Evolutionary conservation across 2,888 invertebrate genomes (phyloP), one percentile per base, ranked within the genome.

Genomic region (Mayetiola destructor): DNA sequence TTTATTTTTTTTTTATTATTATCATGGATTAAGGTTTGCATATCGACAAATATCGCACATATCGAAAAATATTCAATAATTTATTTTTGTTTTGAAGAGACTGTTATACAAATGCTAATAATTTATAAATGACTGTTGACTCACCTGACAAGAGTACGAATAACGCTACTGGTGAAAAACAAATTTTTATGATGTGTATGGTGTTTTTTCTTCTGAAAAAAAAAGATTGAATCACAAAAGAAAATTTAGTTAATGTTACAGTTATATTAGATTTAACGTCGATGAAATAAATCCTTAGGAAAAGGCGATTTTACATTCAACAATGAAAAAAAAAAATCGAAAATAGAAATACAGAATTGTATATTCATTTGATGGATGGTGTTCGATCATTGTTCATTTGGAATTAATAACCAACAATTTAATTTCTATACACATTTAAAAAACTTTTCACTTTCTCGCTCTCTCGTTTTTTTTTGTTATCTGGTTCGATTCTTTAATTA

Each of bases 131-230:
- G n/a, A n/a, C n/a, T n/a, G n/a, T 18, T 5, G 29, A 55, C 30
- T 55, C 36, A 55, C 55, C 55, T 55, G 55, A 55, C 55, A 55
- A 54, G 54, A 54, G 54, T 54, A 48, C 48, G 48, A 35, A 36
- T 55, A 37, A 18, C 23, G 36, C 55, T 37, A 55, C 35, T 32
- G 36, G 55, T 55, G 37, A 55, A 48, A 48, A 55, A 37, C 37
- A 55, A 55, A 55, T 36, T 36, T 55, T 36, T 55, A 36, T 36
- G 35, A 36, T 35, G 48, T 18, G 55, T 55, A 55, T 55, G 55
- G 55, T 35, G 55, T 55, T 55, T 32, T 55, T 36, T 55, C 36
- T 9, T 36, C 35, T 55, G 20, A n/a, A 55, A 36, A 9, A 36
- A 16, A 21, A 37, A 37, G 9, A 36, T 39, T 10, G 18, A 35